phyloP scores from a whole-genome alignment of 2,113 vertebrate genomes.

The Rissa tridactyla region DNA sequence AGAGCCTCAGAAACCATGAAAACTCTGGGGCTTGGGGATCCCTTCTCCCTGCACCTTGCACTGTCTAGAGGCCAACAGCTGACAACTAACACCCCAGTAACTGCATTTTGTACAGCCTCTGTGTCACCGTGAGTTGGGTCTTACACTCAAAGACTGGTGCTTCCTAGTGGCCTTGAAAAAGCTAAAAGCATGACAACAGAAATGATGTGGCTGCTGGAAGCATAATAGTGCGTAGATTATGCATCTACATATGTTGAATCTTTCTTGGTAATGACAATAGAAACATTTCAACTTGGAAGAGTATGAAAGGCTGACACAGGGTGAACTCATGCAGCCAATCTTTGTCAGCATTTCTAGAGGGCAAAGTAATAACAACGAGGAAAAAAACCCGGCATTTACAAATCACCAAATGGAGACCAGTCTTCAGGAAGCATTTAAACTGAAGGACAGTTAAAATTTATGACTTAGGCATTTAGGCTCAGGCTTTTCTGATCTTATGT shows the following conservation, averaged over 20 bases:
- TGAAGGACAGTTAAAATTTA: conserved; percentile 50
- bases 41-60: accelerated
- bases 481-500: conserved; percentile 35
- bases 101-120: background rate
- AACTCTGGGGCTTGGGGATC: background rate
- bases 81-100: background rate
- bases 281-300: conserved; percentile 23
- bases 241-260: conserved; percentile 38
- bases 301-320: conserved; percentile 37
- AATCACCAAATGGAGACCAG: conserved; percentile 1
- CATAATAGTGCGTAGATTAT: conserved; percentile 34
- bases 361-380: background rate
- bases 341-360: conserved; percentile 61
- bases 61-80: background rate
- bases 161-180: background rate
- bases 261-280: conserved; percentile 43
- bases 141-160: background rate
- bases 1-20: background rate
- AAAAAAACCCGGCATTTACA: background rate
- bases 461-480: conserved; percentile 12
- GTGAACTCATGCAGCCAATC: conserved; percentile 1
- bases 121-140: accelerated
- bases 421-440: conserved; percentile 45
- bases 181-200: background rate
- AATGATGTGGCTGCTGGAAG: background rate